Evolutionary conservation across 2,113 vertebrate species (phyloP), one percentile per base, ranked within the genome.

Genomic region (Rhinichthys klamathensis): DNA sequence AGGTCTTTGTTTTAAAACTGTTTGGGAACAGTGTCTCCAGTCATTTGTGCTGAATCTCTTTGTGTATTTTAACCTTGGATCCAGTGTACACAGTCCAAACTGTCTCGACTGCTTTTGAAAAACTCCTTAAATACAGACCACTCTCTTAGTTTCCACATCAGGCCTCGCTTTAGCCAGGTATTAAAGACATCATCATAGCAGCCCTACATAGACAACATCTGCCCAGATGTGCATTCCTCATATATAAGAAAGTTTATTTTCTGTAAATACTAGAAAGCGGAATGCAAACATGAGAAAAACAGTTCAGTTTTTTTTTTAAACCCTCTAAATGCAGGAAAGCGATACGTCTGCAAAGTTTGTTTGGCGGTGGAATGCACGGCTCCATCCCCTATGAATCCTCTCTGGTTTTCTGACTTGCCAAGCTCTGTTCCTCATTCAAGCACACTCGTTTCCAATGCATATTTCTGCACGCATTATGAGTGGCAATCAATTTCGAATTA

Each of bases 141-240:
- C 41, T n/a, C 32, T 78, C 32, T 25, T 56, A n/a, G 54, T 60
- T 58, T 27, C n/a, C 78, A 46, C 7, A 27, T 1, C 41, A 32
- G 18, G 18, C 25, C 46, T 54, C 18, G 46, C 46, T 30, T 81
- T 23, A 69, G 10, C 38, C 27, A 49, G 78, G 8, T 65, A 6
- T 80, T 18, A 6, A 49, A 44, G 32, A 13, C 38, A 32, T 38
- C 30, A 69, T 25, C 51, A 78, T 18, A 82, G 78, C 30, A 49
- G 60, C 32, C 70, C 46, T 73, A 83, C 67, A 74, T 38, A 12
- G 30, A 41, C 38, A 84, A 86, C 79, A 41, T 83, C 46, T 74
- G n/a, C 63, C 83, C 83, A 83, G 85, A 87, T 87, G 88, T 87
- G 85, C 88, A 87, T 87, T 89, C 88, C 58, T 87, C 15, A 6